These are phyloP conservation scores for Cryptoprocta ferox DNA, from an alignment of 2,797 vertebrate genomes.

Conservation along the genomic window DNA sequence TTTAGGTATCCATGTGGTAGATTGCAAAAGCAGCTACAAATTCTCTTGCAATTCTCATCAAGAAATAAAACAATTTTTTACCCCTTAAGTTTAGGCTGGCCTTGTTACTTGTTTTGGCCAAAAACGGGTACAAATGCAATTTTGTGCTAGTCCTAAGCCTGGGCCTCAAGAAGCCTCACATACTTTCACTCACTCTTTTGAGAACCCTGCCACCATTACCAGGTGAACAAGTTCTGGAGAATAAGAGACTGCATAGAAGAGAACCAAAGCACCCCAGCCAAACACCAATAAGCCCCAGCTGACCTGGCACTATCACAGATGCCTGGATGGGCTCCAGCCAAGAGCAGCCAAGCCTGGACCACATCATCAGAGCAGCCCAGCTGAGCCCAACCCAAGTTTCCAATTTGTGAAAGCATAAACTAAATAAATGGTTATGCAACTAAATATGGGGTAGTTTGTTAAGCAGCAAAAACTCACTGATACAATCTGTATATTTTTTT, in stretches of 20 bases:
- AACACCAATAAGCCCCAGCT: background rate
- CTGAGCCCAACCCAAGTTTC: background rate
- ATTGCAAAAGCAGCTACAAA: conserved; percentile 21
- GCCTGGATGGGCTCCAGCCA: background rate
- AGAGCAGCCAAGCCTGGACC: conserved; percentile 14
- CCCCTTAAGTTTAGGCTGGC: background rate
- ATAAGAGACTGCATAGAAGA: background rate
- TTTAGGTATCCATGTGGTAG: background rate
- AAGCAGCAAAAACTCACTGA: conserved; percentile 38
- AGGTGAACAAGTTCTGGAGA: background rate
- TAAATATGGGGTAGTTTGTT: background rate
- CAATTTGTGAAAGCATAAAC: conserved; percentile 11
- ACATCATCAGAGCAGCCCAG: background rate
- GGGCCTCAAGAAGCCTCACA: background rate
- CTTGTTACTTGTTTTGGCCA: background rate
- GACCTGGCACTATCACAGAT: background rate
- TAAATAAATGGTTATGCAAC: background rate
- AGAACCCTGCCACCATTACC: background rate
- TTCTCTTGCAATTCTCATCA: background rate
- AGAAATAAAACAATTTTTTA: conserved; percentile 45
- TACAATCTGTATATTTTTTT: background rate
- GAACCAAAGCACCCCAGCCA: background rate
- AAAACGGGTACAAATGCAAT: background rate
- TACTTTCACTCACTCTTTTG: background rate
- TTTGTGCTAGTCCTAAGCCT: background rate